Base-by-base conservation (phyloP, 1,140 invertebrate species). In the Battus philenor region DNA sequence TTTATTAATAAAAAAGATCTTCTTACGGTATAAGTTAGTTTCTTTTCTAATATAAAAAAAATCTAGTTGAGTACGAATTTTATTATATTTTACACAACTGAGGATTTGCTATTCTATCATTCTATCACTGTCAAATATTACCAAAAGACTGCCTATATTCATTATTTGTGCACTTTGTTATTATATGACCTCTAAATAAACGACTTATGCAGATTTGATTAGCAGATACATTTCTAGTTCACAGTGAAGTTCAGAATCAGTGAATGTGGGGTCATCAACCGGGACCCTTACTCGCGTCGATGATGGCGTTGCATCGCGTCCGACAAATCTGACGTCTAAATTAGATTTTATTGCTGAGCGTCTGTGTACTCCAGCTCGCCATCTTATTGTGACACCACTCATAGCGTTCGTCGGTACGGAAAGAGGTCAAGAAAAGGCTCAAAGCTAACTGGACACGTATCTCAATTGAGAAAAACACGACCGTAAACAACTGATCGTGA, bases 271-370 rank as follows among this genome's bases (percentile, higher is more conserved):
- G 67, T 83, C 79, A 65, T 67, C 75, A 81, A 83, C 79, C 77
- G 68, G 50, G 60, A 66, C 63, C 69, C 68, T 62, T 55, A 41
- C 13, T 32, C 15, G 38, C 49, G 33, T 38, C 41, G n/a, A 8
- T 56, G 50, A 57, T 64, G 57, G 47, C 57, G 63, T 54, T 58
- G 65, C 69, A 51, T 76, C 61, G 60, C 61, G 55, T 67, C 74
- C 62, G 65, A 83, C 71, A 81, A 81, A 79, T 78, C 80, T 79
- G 70, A 81, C 64, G 76, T 81, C 78, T 80, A 84, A 82, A 84
- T 84, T 84, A 80, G 80, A 84, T 84, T 84, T 84, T 84, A 82
- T 84, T 84, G 66, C 80, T 47, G 62, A 68, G 63, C 77, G 77
- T 73, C 76, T 74, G 74, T 58, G 60, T 59, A 54, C 53, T 59